Evolutionary conservation across 2,888 invertebrate genomes (phyloP).

Genomic region (Campoletis raptor): DNA sequence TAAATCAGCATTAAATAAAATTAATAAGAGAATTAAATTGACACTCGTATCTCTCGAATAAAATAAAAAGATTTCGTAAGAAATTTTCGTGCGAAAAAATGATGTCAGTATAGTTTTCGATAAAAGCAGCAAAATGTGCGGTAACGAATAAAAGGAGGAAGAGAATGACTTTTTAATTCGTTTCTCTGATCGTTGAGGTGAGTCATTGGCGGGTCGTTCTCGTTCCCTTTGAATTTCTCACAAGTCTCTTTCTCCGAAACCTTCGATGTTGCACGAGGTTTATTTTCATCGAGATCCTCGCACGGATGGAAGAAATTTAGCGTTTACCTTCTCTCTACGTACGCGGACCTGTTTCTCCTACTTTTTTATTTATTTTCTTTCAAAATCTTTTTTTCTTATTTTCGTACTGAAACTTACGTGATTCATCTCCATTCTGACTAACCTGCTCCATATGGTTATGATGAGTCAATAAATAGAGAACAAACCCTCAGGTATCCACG

Average conservation of each 20-base stretch:
- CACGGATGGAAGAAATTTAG: constrained; percentile 48
- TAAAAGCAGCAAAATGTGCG: constrained; percentile 68
- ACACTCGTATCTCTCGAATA: neutral
- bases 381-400: constrained; percentile 20
- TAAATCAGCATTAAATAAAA: neutral
- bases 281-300: constrained; percentile 22
- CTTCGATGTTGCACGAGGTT: constrained; percentile 14
- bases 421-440: constrained; percentile 79
- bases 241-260: constrained; percentile 59
- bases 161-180: constrained; percentile 72
- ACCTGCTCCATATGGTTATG: constrained; percentile 75
- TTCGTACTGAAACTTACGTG: constrained; percentile 76
- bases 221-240: constrained; percentile 62
- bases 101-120: constrained; percentile 63
- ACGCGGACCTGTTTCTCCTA: constrained; percentile 75
- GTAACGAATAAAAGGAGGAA: constrained; percentile 65
- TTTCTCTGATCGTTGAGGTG: constrained; percentile 70
- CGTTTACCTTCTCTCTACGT: constrained; percentile 57
- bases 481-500: constrained; percentile 1
- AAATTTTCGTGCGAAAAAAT: constrained; percentile 24
- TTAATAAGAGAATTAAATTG: neutral
- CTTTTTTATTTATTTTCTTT: constrained; percentile 6
- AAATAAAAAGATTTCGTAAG: constrained; percentile 9
- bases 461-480: constrained; percentile 76
- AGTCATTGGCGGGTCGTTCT: constrained; percentile 71